phyloP scores from a whole-genome alignment of 2,797 vertebrate genomes.

The Thamnophis elegans region DNA sequence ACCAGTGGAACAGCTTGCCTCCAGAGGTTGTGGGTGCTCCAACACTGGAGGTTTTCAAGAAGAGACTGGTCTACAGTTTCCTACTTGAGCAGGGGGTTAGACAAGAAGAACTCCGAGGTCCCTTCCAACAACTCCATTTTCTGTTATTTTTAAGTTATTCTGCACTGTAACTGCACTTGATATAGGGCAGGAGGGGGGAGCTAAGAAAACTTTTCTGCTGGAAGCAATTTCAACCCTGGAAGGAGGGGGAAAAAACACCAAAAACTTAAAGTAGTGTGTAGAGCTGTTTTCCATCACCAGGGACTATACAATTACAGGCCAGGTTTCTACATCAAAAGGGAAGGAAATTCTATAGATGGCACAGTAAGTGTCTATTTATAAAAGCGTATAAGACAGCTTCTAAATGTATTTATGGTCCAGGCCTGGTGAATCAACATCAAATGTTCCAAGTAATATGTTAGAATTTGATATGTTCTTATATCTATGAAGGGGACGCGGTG shows the following conservation, averaged over 20 bases:
- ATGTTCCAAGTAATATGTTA: neutral
- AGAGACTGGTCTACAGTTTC: neutral
- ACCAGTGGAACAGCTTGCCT: neutral
- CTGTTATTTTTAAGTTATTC: neutral
- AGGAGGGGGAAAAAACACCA: neutral
- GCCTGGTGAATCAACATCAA: neutral
- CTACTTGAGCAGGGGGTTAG: neutral
- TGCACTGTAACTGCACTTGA: neutral
- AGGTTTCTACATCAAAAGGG: neutral
- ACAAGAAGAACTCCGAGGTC: neutral
- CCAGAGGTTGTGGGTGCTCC: neutral
- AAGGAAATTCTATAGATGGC: neutral
- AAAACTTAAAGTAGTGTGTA: neutral
- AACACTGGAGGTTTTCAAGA: neutral
- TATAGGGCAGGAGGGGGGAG: neutral
- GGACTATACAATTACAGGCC: neutral
- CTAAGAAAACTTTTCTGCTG: neutral
- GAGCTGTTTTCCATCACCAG: neutral
- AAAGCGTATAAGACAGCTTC: neutral
- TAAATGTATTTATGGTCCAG: neutral
- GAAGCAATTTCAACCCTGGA: neutral
- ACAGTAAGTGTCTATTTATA: neutral
- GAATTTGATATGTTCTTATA: neutral
- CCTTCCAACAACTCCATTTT: neutral
- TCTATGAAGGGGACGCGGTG: neutral